Conservation (phyloP, 2,113 vertebrate species). For the Amphiprion ocellaris region DNA sequence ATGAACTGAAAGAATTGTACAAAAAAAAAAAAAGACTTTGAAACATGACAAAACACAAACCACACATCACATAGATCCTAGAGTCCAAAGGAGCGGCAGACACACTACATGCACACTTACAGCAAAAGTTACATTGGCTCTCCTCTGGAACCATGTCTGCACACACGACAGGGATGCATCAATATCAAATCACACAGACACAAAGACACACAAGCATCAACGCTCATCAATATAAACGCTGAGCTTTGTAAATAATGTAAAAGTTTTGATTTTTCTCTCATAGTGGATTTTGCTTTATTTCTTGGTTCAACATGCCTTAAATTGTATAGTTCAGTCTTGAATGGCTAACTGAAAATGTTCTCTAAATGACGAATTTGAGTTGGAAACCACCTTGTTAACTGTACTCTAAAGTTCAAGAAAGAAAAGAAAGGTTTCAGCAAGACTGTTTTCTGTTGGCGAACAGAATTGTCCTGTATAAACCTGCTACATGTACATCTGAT, state of each 20-base stretch:
- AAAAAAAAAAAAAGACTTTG: slow-evolving; percentile 49
- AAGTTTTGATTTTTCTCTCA: slow-evolving; percentile 63
- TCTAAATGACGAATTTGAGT: slow-evolving; percentile 45
- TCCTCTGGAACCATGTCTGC: slow-evolving; percentile 56
- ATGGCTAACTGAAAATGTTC: slow-evolving; percentile 67
- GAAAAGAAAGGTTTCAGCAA: slow-evolving; percentile 17
- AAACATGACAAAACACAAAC: slow-evolving; percentile 54
- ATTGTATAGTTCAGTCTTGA: slow-evolving; percentile 79
- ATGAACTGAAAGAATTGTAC: slow-evolving; percentile 73
- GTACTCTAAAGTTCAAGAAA: slow-evolving; percentile 35
- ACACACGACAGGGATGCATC: slow-evolving; percentile 43
- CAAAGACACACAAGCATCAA: slow-evolving; percentile 52
- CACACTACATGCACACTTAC: slow-evolving; percentile 68
- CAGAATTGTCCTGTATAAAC: slow-evolving; percentile 41
- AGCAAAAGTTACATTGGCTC: slow-evolving; percentile 46
- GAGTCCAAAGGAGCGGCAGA: slow-evolving; percentile 59
- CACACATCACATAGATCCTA: slow-evolving; percentile 55
- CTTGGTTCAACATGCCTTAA: slow-evolving; percentile 86
- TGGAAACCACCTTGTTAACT: slow-evolving; percentile 60
- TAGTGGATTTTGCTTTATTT: slow-evolving; percentile 72
- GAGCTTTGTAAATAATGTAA: slow-evolving; percentile 84
- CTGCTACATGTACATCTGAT: slow-evolving; percentile 37
- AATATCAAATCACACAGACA: slow-evolving; percentile 47
- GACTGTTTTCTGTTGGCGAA: slow-evolving; percentile 40
- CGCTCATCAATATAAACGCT: slow-evolving; percentile 62